Evolutionary conservation across 2,888 invertebrate genomes (phyloP).

Genomic region (Drosophila mimica): DNA sequence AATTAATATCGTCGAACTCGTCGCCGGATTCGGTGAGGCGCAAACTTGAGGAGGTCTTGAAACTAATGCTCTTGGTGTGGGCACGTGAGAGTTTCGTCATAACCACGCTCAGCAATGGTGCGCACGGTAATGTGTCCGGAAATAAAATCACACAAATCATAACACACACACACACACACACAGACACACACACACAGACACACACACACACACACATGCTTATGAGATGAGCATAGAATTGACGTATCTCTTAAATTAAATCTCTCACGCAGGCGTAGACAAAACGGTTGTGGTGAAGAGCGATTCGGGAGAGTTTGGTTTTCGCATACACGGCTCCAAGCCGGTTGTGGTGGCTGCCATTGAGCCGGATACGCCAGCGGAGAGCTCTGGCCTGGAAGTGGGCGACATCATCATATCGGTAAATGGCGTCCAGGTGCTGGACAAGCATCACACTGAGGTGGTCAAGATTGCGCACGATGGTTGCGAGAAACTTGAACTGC

Average conservation of each 20-base stretch:
- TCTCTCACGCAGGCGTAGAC: conserved; percentile 89
- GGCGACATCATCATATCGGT: conserved; percentile 97
- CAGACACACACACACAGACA: conserved; percentile 1
- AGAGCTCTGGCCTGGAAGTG: conserved; percentile 95
- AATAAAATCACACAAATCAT: conserved; percentile 84
- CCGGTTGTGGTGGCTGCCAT: conserved; percentile 98
- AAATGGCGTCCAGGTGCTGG: conserved; percentile 95
- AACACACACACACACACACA: conserved; percentile 5
- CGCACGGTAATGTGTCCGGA: conserved; percentile 85
- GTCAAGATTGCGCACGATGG: conserved; percentile 96
- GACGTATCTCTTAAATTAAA: not conserved
- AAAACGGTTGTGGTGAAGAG: conserved; percentile 93
- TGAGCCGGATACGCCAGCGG: conserved; percentile 97
- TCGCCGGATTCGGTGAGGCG: conserved; percentile 86
- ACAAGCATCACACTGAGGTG: conserved; percentile 96
- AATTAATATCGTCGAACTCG: conserved; percentile 82
- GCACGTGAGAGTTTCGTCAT: conserved; percentile 91
- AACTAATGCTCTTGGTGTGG: conserved; percentile 93
- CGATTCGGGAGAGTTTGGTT: conserved; percentile 95
- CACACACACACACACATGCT: conserved; percentile 4
- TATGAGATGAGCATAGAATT: conserved; percentile 6
- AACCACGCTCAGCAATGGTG: conserved; percentile 87
- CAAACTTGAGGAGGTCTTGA: conserved; percentile 91
- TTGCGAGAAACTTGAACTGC: conserved; percentile 93
- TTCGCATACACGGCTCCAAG: conserved; percentile 97